Conservation (phyloP, 2,888 invertebrate species). For the Coleophora deauratella region DNA sequence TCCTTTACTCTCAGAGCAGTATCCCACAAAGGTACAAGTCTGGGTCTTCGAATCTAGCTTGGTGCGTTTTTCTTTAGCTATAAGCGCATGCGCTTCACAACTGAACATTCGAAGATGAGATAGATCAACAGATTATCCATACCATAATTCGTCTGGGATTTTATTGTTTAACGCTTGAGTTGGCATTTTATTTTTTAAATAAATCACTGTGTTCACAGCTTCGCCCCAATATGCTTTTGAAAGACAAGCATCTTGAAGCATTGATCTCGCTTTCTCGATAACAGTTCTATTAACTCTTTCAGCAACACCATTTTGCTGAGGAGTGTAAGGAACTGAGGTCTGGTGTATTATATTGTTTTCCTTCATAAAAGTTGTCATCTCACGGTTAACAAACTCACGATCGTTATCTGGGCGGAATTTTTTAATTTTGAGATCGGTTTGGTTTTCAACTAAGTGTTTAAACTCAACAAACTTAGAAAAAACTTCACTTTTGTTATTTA, state of each 20-base stretch:
- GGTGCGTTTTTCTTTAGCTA: slow-evolving; percentile 1
- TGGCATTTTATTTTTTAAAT: neutral
- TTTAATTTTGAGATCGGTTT: neutral
- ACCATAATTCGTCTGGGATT: neutral
- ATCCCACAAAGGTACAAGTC: neutral
- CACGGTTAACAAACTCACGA: neutral
- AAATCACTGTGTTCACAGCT: neutral
- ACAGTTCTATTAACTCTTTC: neutral
- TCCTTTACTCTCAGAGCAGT: neutral
- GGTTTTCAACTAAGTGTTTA: neutral
- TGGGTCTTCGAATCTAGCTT: slow-evolving; percentile 1
- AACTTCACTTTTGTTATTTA: no score
- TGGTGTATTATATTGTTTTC: neutral
- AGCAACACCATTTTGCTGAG: neutral
- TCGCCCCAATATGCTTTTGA: slow-evolving; percentile 1
- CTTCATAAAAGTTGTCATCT: neutral
- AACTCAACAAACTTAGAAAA: no score
- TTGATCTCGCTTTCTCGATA: neutral
- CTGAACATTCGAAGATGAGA: neutral
- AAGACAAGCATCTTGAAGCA: neutral
- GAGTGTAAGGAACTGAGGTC: neutral
- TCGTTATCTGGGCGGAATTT: neutral
- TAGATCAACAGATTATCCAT: neutral
- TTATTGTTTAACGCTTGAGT: neutral
- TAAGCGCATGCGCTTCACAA: slow-evolving; percentile 1